These are phyloP conservation scores for Heterodera schachtii DNA, from an alignment of 1,140 invertebrate genomes.

Conservation along the genomic window DNA sequence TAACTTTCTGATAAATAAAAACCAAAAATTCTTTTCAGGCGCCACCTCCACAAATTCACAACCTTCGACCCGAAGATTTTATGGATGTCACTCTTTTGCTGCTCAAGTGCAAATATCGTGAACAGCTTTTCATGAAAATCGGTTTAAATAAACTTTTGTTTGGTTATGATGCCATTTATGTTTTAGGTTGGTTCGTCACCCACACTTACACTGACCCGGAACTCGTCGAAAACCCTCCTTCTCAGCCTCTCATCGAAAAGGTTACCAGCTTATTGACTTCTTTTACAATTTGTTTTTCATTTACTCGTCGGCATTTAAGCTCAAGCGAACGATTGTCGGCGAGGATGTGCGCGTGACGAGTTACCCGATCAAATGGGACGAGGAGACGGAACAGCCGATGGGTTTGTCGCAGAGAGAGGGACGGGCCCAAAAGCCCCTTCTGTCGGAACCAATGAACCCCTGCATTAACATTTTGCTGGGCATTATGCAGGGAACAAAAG, in stretches of 20 bases:
- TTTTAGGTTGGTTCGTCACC: conserved; percentile 96
- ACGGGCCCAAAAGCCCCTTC: no score
- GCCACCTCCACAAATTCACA: conserved; percentile 85
- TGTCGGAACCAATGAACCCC: no score
- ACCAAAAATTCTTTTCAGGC: conserved; percentile 68
- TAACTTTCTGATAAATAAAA: background rate
- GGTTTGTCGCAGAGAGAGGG: background rate
- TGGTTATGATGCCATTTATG: conserved; percentile 76
- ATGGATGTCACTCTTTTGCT: conserved; percentile 95
- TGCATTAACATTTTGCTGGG: no score
- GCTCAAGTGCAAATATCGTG: conserved; percentile 87
- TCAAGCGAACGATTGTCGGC: conserved; percentile 42
- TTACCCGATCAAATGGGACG: conserved; percentile 59
- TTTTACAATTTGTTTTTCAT: no score
- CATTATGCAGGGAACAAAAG: no score
- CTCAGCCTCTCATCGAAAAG: conserved; percentile 88
- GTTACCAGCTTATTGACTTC: conserved; percentile 65
- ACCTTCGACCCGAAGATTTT: conserved; percentile 91
- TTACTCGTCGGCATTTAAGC: background rate
- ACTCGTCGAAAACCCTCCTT: conserved; percentile 88
- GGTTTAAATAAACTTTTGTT: conserved; percentile 73
- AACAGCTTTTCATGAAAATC: conserved; percentile 49
- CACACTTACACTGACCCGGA: conserved; percentile 94
- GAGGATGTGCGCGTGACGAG: conserved; percentile 57
- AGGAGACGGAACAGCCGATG: conserved; percentile 33